Conservation (phyloP, 2,113 vertebrate species). For the Clarias batrachus region DNA sequence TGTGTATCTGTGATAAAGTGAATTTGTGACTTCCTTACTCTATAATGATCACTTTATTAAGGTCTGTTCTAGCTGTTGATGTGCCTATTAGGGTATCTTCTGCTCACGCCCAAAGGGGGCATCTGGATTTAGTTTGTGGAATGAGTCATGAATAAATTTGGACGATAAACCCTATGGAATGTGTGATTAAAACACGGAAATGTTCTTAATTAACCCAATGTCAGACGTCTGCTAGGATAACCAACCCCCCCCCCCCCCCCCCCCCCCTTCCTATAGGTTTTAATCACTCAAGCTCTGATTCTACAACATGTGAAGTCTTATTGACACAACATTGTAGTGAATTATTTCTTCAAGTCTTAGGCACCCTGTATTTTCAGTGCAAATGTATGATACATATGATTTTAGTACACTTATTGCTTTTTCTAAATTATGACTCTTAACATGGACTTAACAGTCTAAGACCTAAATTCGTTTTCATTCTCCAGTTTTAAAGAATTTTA, state of each 20-base stretch:
- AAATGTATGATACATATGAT: too few relatives aligned
- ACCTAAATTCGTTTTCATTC: not conserved
- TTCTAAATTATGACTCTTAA: too few relatives aligned
- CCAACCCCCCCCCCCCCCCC: not conserved
- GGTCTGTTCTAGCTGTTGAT: not conserved
- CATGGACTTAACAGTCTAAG: not conserved
- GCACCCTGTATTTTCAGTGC: too few relatives aligned
- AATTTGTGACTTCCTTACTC: slow-evolving; percentile 27
- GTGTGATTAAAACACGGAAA: slow-evolving; percentile 37
- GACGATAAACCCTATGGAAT: slow-evolving; percentile 34
- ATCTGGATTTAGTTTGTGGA: slow-evolving; percentile 48
- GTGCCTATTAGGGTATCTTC: slow-evolving; percentile 16
- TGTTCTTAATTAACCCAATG: slow-evolving; percentile 24
- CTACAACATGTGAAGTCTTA: not conserved
- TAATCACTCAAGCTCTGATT: not conserved
- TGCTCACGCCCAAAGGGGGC: slow-evolving; percentile 1
- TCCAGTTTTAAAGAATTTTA: not conserved
- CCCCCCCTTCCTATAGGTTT: not conserved
- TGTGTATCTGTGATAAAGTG: slow-evolving; percentile 45
- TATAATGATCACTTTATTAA: not conserved
- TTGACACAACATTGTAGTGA: not conserved
- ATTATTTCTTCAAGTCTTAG: not conserved
- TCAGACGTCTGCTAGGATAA: not conserved
- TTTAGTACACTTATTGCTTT: too few relatives aligned
- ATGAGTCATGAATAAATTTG: slow-evolving; percentile 37